These are phyloP conservation scores for Catamblyrhynchus diadema DNA, from an alignment of 2,797 vertebrate genomes.

Conservation along the genomic window DNA sequence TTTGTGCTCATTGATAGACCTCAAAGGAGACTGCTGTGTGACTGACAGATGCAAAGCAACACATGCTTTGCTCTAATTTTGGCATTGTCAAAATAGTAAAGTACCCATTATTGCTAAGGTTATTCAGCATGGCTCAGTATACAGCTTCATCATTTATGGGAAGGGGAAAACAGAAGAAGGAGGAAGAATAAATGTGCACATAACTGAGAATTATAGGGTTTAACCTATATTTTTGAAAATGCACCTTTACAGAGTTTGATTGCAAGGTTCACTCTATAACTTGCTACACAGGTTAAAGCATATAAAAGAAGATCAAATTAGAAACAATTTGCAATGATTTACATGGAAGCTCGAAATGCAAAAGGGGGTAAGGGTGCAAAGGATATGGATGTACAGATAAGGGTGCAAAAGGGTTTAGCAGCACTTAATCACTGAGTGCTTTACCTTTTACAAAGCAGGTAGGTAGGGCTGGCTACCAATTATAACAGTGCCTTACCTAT, in stretches of 20 bases:
- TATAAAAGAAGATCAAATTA: background rate
- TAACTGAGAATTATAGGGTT: background rate
- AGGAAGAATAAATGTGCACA: background rate
- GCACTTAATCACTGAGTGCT: background rate
- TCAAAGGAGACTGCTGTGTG: background rate
- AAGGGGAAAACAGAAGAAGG: background rate
- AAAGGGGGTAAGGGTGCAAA: background rate
- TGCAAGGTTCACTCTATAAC: background rate
- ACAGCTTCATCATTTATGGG: background rate
- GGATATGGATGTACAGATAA: background rate
- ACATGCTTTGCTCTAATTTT: background rate
- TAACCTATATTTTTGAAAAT: background rate
- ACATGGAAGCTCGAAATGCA: background rate
- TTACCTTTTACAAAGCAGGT: background rate
- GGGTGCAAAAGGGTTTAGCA: background rate
- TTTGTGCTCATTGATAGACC: background rate
- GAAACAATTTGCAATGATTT: background rate
- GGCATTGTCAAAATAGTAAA: background rate
- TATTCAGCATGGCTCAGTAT: background rate
- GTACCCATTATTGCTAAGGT: background rate
- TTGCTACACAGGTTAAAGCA: background rate
- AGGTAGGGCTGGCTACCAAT: rapidly evolving
- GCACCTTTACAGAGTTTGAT: background rate
- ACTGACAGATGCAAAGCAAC: conserved; percentile 12
- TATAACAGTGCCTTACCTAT: background rate